Conservation (phyloP, 92 coral and sea anemone genomes). For the Paramuricea clavata region DNA sequence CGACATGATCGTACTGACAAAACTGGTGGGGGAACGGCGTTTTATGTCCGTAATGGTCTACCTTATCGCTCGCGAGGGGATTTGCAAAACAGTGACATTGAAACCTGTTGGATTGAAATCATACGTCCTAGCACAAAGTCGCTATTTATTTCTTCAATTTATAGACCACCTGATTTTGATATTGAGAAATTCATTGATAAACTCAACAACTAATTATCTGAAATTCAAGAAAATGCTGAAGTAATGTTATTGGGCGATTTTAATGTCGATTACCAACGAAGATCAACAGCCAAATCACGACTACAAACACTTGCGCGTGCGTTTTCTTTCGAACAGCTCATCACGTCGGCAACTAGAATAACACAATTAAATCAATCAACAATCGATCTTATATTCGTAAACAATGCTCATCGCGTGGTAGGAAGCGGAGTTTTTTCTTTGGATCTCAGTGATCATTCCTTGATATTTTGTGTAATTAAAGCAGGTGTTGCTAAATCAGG, state of each 20-base stretch:
- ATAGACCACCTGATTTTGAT: neutral
- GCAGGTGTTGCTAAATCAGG: too few relatives aligned
- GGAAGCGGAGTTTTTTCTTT: too few relatives aligned
- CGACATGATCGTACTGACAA: too few relatives aligned
- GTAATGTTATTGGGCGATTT: too few relatives aligned
- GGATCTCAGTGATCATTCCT: too few relatives aligned
- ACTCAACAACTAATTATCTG: neutral
- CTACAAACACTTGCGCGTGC: too few relatives aligned
- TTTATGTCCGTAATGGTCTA: too few relatives aligned
- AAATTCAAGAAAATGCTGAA: neutral
- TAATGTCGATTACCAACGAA: constrained; percentile 2
- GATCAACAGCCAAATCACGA: neutral
- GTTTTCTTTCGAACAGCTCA: too few relatives aligned
- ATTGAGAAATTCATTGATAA: neutral
- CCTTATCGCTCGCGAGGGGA: constrained; percentile 20
- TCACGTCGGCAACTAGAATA: too few relatives aligned
- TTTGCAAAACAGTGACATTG: constrained; percentile 23
- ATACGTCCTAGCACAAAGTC: constrained; percentile 52
- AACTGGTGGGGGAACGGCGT: too few relatives aligned
- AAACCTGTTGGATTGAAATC: constrained; percentile 62
- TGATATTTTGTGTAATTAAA: too few relatives aligned
- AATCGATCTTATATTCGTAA: constrained; percentile 12
- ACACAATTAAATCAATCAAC: too few relatives aligned
- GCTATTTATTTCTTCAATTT: constrained; percentile 37
- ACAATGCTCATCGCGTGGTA: constrained; percentile 41